Base-by-base conservation (phyloP, 2,113 vertebrate species). In the Gymnogyps californianus region DNA sequence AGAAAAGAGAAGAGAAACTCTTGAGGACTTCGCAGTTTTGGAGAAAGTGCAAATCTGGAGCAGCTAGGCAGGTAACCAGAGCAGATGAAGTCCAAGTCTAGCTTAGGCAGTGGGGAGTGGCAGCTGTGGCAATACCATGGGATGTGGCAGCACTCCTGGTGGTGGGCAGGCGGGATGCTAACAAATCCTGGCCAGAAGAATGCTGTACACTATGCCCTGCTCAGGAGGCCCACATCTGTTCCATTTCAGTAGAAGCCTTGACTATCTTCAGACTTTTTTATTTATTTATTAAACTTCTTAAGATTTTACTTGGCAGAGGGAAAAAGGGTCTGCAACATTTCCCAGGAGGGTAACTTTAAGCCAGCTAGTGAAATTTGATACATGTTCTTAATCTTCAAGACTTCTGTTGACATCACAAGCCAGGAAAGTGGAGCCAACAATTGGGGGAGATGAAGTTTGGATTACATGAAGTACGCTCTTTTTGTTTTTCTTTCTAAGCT, bases 401-500 rank as follows among this genome's bases (percentile, higher is more conserved):
- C 3, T 94, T 89, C 32, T 88, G 81, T 77, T 95, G 78, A 96
- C 81, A 94, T 95, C 83, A 93, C 87, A 89, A 87, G 18, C 86
- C 13, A 13, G 54, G 42, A 90, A 90, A 90, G 32, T 28, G 10
- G 32, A 96, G 83, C 72, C 51, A 93, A 62, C 5, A 1, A 66
- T 28, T 0, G 2, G 38, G 70, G 58, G 29, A 88, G 22, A 7
- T 77, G 54, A 93, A 91, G 58, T 77, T 83, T 55, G 66, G 32
- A 42, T 91, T 88, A 88, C 38, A 74, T 34, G 2, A 80, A 95
- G 32, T 66, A 32, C 2, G 6, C 29, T 74, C 25, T 66, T 82
- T 80, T 58, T 94, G 52, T 52, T 93, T 90, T 96, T 87, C 90
- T 94, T 90, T 62, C 67, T 80, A 77, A 76, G 20, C 24, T 83